Evolutionary conservation across 1,140 invertebrate genomes (phyloP).

Genomic region (Drosophila paulistorum): DNA sequence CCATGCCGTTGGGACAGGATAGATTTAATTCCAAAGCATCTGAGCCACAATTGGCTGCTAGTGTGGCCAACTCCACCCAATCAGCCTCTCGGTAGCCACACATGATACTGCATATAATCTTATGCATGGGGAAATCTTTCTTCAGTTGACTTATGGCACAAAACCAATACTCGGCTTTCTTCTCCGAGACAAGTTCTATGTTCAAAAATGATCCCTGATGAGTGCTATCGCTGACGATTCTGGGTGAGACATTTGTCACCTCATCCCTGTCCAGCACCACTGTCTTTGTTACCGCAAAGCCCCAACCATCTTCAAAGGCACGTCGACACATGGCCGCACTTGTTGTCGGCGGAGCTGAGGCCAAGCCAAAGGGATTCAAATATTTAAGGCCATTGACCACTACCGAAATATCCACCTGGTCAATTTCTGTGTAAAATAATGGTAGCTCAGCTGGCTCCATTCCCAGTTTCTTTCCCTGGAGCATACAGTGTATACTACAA

Average conservation of each 20-base stretch:
- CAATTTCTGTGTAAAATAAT: slow-evolving; percentile 95
- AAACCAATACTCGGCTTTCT: slow-evolving; percentile 96
- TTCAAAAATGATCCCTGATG: slow-evolving; percentile 94
- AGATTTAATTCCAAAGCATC: slow-evolving; percentile 98
- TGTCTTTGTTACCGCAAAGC: slow-evolving; percentile 97
- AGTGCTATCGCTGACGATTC: slow-evolving; percentile 94
- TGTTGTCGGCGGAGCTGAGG: slow-evolving; percentile 96
- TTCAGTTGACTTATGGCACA: slow-evolving; percentile 95
- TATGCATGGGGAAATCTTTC: slow-evolving; percentile 94
- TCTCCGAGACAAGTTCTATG: slow-evolving; percentile 99
- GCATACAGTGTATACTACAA: slow-evolving; percentile 96
- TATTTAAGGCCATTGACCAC: slow-evolving; percentile 96
- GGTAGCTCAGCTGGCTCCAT: slow-evolving; percentile 89
- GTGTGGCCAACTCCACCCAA: slow-evolving; percentile 92
- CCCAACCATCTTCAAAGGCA: slow-evolving; percentile 97
- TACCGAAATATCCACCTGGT: slow-evolving; percentile 93
- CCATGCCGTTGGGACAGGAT: slow-evolving; percentile 99
- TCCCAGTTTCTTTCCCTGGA: slow-evolving; percentile 87
- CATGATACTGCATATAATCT: slow-evolving; percentile 98
- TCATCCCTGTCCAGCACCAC: slow-evolving; percentile 97
- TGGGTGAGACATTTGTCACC: slow-evolving; percentile 97
- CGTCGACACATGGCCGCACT: slow-evolving; percentile 96
- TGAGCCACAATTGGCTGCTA: slow-evolving; percentile 92
- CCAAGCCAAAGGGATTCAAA: slow-evolving; percentile 97
- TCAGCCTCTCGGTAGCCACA: slow-evolving; percentile 93